phyloP scores from a whole-genome alignment of 1,140 invertebrate genomes.

The Trypoxylus dichotomus region DNA sequence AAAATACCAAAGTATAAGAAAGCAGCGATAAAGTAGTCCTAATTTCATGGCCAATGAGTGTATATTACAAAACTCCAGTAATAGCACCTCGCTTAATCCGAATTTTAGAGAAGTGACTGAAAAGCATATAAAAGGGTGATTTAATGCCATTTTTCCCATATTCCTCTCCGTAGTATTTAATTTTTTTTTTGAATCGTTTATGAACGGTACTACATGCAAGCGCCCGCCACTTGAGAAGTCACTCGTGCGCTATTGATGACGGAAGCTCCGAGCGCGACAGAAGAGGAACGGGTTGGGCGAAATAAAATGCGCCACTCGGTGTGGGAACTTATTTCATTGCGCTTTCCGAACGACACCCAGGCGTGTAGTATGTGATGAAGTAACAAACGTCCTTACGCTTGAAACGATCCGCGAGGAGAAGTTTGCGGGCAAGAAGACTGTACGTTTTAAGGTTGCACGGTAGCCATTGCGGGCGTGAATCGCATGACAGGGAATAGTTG shows the following conservation, averaged over 20 bases:
- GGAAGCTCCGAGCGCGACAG: neutral
- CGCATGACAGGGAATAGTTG: neutral
- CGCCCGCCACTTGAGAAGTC: too few relatives aligned
- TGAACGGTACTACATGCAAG: too few relatives aligned
- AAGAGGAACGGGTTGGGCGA: neutral
- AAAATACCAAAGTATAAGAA: too few relatives aligned
- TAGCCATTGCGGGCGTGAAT: neutral
- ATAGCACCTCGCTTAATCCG: too few relatives aligned
- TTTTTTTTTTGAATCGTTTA: too few relatives aligned
- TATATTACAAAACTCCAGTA: too few relatives aligned
- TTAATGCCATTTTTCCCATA: too few relatives aligned
- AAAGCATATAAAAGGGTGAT: too few relatives aligned
- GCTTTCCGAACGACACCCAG: neutral
- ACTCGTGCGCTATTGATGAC: neutral
- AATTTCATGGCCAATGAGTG: too few relatives aligned
- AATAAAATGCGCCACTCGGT: neutral
- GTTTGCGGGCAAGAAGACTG: neutral
- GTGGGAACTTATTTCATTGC: constrained; percentile 7
- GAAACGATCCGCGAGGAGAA: neutral
- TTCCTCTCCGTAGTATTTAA: too few relatives aligned
- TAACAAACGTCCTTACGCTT: neutral
- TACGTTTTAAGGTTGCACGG: neutral
- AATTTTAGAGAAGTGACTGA: too few relatives aligned
- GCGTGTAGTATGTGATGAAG: neutral
- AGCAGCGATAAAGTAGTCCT: too few relatives aligned